Evolutionary conservation across 1,140 invertebrate species (phyloP), one percentile per base, ranked within the genome.

Genomic region (Leptoteleia sp.): DNA sequence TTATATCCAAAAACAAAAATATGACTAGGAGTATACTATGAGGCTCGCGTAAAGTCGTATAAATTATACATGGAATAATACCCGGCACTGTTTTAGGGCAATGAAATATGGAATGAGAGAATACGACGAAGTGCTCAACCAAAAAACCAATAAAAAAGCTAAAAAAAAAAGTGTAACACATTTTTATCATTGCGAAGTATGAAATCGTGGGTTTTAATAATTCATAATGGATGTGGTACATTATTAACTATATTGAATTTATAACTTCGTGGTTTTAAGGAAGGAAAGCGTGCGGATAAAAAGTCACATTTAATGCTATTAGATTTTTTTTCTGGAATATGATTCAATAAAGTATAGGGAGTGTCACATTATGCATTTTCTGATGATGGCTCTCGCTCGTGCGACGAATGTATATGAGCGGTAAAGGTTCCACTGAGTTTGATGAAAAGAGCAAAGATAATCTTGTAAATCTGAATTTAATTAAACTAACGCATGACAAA

Each of bases 41-140:
- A 40, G 19, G 31, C 15, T 6, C 47, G 27, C 11, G 37, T 54
- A 52, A 45, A 50, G 47, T 11, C 62, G 22, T 54, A 55, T 45
- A 45, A 67, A 45, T 55, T 55, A 55, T 47, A 47, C 40, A 55
- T 35, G 29, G 62, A 55, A 67, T 55, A 67, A 67, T 67, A 37
- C 17, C 5, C 9, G 8, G 11, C 3, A 35, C 47, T 43, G 17
- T 65, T 54, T 65, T 45, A 54, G 54, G 17, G 17, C 45, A 43
- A 65, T 54, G 62, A 65, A 54, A 65, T 54, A 48, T 33, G 11
- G 61, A 48, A 27, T 29, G 9, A 64, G 17, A 3, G 29, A 29
- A 29, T 13, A 12, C 27, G 19, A 22, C 19, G 5, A 22, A 22
- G 19, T 22, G n/a, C n/a, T n/a, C n/a, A n/a, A n/a, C n/a, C n/a